Evolutionary conservation across 2,113 vertebrate genomes (phyloP).

Genomic region (Rafetus swinhoei): DNA sequence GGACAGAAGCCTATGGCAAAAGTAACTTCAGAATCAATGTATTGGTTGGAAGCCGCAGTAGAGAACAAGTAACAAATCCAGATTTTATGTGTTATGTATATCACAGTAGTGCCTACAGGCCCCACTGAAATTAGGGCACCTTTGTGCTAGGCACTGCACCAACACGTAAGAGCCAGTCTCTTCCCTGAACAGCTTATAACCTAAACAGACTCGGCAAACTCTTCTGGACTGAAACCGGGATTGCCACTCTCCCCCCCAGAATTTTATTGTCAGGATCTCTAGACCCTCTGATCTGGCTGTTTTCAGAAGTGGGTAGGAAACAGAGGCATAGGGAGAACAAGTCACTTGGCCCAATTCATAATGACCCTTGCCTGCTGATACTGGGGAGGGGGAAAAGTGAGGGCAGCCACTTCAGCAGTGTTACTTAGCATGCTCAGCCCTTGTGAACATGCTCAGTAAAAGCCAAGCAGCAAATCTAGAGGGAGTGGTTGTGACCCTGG

Average conservation of each 20-base stretch:
- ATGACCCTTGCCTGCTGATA: too few species aligned
- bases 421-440: too few species aligned
- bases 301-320: not conserved
- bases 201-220: not conserved
- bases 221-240: not conserved
- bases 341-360: fast-evolving
- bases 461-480: too few species aligned
- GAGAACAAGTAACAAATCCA: not conserved
- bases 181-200: not conserved
- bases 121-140: not conserved
- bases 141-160: not conserved
- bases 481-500: too few species aligned
- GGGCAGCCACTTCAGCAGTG: too few species aligned
- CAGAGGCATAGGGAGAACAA: not conserved
- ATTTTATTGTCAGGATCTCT: not conserved
- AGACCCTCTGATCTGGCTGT: not conserved
- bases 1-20: not conserved
- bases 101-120: not conserved
- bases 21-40: not conserved
- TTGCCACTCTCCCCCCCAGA: not conserved
- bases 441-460: too few species aligned
- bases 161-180: not conserved
- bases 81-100: not conserved
- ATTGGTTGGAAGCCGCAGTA: not conserved
- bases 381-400: too few species aligned